A percentile compares a stretch with the other conserved stretches of the same genome.
Conservation (phyloP, 1,140 invertebrate species). For the Pomacea maculata region DNA sequence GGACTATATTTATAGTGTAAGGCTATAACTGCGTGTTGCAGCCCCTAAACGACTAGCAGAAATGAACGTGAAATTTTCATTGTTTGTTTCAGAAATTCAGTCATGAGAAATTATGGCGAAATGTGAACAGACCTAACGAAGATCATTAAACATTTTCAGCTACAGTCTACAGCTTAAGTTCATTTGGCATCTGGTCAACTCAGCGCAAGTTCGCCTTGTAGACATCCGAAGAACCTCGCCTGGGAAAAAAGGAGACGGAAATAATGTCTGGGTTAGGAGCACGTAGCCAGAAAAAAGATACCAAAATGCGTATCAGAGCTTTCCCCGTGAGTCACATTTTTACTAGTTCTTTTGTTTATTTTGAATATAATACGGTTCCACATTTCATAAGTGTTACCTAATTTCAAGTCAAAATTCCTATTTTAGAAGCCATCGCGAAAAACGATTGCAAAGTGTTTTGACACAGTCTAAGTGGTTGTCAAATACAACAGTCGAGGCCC, state of each 20-base stretch:
- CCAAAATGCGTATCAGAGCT: slow-evolving; percentile 96
- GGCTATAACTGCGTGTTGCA: background rate
- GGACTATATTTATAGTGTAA: slow-evolving; percentile 14
- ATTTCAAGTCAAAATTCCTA: background rate
- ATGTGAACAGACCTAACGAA: slow-evolving; percentile 6
- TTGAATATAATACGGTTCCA: background rate
- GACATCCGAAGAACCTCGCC: slow-evolving; percentile 9
- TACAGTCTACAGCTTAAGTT: background rate
- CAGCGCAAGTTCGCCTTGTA: slow-evolving; percentile 2
- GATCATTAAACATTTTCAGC: background rate
- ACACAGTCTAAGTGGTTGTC: background rate
- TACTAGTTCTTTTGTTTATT: slow-evolving; percentile 2
- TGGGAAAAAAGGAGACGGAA: slow-evolving; percentile 9
- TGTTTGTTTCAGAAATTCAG: slow-evolving; percentile 19
- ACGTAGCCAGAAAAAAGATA: slow-evolving; percentile 59
- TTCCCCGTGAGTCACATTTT: slow-evolving; percentile 84
- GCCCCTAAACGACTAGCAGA: slow-evolving; percentile 24
- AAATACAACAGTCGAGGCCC: background rate
- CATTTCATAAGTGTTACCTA: background rate
- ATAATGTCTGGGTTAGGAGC: slow-evolving; percentile 21
- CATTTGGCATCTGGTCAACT: background rate
- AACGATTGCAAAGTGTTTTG: background rate
- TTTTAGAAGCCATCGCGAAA: background rate
- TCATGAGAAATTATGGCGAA: slow-evolving; percentile 14
- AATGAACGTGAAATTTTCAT: slow-evolving; percentile 21